A percentile compares a stretch with the other conserved stretches of the same genome.
Evolutionary conservation across 37 sponge, comb jelly and placozoan genomes (phyloP).

Genomic region (Chondrosia reniformis): DNA sequence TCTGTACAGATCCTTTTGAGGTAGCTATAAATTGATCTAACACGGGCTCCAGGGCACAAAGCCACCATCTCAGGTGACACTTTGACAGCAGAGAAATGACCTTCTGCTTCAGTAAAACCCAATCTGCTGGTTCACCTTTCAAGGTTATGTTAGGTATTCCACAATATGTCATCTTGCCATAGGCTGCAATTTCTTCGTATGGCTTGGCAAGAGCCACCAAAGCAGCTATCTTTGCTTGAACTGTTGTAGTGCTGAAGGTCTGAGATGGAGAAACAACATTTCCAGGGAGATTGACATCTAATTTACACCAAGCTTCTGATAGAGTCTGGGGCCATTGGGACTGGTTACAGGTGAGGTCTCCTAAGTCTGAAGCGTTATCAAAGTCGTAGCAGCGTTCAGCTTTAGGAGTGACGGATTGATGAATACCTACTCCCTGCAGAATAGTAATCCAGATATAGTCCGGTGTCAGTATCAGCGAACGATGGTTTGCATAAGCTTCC

Average conservation of each 20-base stretch:
- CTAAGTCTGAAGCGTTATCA: background rate
- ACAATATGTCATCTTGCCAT: background rate
- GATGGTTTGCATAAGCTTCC: background rate
- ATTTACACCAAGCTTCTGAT: no score
- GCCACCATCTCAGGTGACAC: slow-evolving; percentile 9
- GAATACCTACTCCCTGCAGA: slow-evolving; percentile 4
- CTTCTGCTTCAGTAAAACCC: background rate
- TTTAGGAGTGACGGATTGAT: background rate
- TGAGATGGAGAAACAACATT: background rate
- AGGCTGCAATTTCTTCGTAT: background rate
- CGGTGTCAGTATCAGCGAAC: background rate
- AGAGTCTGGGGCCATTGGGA: background rate
- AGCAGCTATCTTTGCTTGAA: slow-evolving; percentile 1
- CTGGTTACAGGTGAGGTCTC: background rate
- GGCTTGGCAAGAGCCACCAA: slow-evolving; percentile 1
- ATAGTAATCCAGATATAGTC: slow-evolving; percentile 12
- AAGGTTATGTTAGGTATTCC: slow-evolving; percentile 11
- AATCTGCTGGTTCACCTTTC: background rate
- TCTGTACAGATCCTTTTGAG: background rate
- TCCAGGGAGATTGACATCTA: background rate
- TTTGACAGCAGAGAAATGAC: background rate
- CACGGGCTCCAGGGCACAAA: slow-evolving; percentile 13
- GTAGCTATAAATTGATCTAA: background rate
- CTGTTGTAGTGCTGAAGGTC: background rate
- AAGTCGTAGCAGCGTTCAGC: background rate